Percentiles rank a stretch among this genome's conserved stretches.
phyloP scores from a whole-genome alignment of 53 echinoderm and acorn worm genomes.

The Apostichopus leukothele region DNA sequence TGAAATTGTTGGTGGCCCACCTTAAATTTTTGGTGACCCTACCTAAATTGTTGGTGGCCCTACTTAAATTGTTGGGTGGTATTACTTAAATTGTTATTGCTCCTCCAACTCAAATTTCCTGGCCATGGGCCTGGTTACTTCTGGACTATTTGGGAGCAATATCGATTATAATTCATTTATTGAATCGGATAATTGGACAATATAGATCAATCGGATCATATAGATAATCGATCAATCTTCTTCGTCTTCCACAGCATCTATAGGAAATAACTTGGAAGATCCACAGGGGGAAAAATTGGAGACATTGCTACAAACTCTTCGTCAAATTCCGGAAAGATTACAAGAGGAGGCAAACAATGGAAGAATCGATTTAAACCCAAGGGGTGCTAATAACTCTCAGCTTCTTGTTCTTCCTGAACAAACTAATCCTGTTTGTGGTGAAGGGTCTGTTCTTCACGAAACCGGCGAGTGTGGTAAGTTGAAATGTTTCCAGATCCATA shows the following conservation, averaged over 20 bases:
- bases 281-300: background rate
- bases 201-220: too few species aligned
- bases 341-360: background rate
- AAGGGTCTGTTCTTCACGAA: constrained; percentile 9
- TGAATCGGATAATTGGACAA: too few species aligned
- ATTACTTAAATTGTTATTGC: too few species aligned
- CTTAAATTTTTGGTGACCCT: too few species aligned
- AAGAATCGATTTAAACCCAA: background rate
- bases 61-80: too few species aligned
- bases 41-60: too few species aligned
- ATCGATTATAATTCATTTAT: too few species aligned
- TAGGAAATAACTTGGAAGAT: background rate
- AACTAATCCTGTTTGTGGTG: background rate
- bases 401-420: constrained; percentile 1
- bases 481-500: background rate
- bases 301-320: background rate
- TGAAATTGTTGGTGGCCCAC: too few species aligned
- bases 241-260: background rate
- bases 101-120: too few species aligned
- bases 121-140: too few species aligned
- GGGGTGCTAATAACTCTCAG: background rate
- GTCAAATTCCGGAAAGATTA: background rate
- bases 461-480: background rate
- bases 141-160: too few species aligned
- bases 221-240: too few species aligned